Evolutionary conservation across 2,888 invertebrate genomes (phyloP).

Genomic region (Megaustenia siamemsis): DNA sequence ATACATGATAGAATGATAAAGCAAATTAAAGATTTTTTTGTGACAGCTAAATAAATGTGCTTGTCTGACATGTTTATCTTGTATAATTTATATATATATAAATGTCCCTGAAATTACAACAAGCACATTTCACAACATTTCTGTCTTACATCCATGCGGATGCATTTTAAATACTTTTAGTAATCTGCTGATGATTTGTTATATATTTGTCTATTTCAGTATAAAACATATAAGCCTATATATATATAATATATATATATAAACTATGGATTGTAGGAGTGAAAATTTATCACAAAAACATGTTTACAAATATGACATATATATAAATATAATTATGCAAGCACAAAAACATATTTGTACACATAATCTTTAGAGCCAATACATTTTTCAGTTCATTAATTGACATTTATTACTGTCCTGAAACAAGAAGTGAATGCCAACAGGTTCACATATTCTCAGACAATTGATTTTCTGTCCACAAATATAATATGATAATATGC

Average conservation of each 20-base stretch:
- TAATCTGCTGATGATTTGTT: not conserved
- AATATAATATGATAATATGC: not conserved
- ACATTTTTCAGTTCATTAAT: not conserved
- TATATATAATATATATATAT: slow-evolving; percentile 5
- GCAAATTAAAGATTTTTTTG: too few relatives aligned
- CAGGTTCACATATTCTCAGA: not conserved
- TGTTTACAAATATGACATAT: not conserved
- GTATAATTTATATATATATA: too few relatives aligned
- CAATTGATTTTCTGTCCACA: not conserved
- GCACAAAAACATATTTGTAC: not conserved
- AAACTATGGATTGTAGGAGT: not conserved
- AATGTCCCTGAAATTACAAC: not conserved
- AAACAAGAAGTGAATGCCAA: not conserved
- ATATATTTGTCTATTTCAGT: not conserved
- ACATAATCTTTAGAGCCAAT: not conserved
- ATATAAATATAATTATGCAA: not conserved
- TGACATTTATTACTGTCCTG: not conserved
- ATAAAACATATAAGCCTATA: not conserved
- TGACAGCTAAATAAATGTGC: too few relatives aligned
- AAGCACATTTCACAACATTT: not conserved
- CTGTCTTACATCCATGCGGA: not conserved
- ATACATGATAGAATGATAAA: too few relatives aligned
- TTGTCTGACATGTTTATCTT: too few relatives aligned
- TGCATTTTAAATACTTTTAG: not conserved
- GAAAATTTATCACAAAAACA: slow-evolving; percentile 10